A percentile compares a stretch with the other conserved stretches of the same genome.
phyloP scores from a whole-genome alignment of 2,113 vertebrate genomes.

The Naja naja region DNA sequence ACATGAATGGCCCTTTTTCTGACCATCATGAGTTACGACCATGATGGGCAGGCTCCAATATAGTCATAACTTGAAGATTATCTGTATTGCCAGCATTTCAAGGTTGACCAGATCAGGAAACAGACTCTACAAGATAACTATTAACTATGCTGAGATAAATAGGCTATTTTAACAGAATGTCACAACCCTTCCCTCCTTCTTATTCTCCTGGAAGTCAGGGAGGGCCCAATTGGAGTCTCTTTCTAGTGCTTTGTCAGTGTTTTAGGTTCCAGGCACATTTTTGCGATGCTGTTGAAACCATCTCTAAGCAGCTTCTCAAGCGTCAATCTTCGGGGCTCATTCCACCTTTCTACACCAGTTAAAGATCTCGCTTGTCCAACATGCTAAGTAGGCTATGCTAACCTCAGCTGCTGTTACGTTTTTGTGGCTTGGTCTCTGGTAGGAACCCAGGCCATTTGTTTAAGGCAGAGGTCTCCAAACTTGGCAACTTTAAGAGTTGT shows the following conservation, averaged over 20 bases:
- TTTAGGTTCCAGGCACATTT: neutral
- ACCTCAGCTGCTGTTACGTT: neutral
- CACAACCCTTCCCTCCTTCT: neutral
- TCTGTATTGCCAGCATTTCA: neutral
- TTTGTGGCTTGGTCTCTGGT: neutral
- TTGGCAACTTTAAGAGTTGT: no score
- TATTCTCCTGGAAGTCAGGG: neutral
- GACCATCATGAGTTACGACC: no score
- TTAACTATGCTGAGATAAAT: neutral
- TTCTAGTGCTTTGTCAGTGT: neutral
- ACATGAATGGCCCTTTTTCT: no score
- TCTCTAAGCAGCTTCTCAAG: neutral
- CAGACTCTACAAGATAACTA: neutral
- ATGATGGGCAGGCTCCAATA: no score
- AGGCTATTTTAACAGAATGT: neutral
- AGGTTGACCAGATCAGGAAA: neutral
- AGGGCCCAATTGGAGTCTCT: neutral
- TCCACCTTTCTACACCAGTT: neutral
- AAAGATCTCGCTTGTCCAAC: neutral
- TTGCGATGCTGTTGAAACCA: neutral
- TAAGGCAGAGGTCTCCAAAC: no score
- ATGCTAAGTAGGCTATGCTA: neutral
- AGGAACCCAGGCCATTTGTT: neutral
- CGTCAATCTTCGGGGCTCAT: neutral
- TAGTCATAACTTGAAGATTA: no score